phyloP scores from a whole-genome alignment of 2,888 invertebrate species.

The Diaphora mendica region DNA sequence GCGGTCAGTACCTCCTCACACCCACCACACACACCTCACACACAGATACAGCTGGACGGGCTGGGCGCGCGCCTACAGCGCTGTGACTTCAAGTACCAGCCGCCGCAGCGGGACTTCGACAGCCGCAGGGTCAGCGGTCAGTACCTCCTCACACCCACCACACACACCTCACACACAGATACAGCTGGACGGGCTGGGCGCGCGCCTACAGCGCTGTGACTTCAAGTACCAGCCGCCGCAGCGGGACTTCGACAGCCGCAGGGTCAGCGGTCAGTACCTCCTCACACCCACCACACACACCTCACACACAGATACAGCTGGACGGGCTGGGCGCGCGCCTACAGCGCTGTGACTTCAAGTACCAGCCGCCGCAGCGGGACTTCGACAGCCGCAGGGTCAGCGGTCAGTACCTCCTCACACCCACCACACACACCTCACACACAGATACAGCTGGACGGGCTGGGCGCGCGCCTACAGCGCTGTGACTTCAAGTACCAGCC shows the following conservation, averaged over 20 bases:
- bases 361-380: conserved; percentile 91
- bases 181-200: conserved; percentile 41
- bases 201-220: conserved; percentile 87
- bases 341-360: conserved; percentile 89
- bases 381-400: conserved; percentile 85
- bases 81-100: conserved; percentile 90
- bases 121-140: conserved; percentile 67
- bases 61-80: conserved; percentile 83
- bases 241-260: conserved; percentile 88
- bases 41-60: conserved; percentile 40
- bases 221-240: conserved; percentile 93
- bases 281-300: not conserved
- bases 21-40: not conserved
- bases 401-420: conserved; percentile 52
- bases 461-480: conserved; percentile 83
- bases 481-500: conserved; percentile 91
- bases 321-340: conserved; percentile 75
- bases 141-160: conserved; percentile 1
- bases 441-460: conserved; percentile 40
- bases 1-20: conserved; percentile 52
- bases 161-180: too few relatives aligned
- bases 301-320: conserved; percentile 23
- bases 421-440: not conserved
- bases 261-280: conserved; percentile 62
- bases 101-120: conserved; percentile 92